Percentiles rank a stretch among this genome's conserved stretches.
Evolutionary conservation across 2,888 invertebrate species (phyloP).

Genomic region (Scaptomyza reducta): DNA sequence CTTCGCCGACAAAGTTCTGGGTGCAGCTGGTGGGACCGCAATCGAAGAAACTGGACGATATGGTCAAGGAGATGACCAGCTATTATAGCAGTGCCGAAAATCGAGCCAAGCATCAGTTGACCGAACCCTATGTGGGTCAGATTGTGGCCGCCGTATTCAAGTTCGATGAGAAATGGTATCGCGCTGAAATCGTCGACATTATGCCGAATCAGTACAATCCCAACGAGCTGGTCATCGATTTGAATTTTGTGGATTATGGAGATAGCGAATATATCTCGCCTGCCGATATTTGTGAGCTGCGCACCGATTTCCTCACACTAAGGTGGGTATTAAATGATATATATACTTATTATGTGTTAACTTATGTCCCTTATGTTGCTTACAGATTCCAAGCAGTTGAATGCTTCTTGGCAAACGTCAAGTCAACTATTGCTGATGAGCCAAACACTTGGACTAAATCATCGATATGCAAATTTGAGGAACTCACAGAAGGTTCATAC

Average conservation of each 20-base stretch:
- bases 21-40: slow-evolving; percentile 92
- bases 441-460: slow-evolving; percentile 87
- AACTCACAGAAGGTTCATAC: slow-evolving; percentile 87
- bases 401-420: slow-evolving; percentile 91
- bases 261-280: slow-evolving; percentile 89
- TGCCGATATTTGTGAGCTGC: slow-evolving; percentile 89
- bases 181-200: slow-evolving; percentile 87
- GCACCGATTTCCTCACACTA: slow-evolving; percentile 87
- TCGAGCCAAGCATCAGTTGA: slow-evolving; percentile 86
- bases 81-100: slow-evolving; percentile 90
- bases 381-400: slow-evolving; percentile 91
- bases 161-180: slow-evolving; percentile 91
- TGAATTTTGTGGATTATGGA: slow-evolving; percentile 95
- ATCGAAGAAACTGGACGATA: slow-evolving; percentile 90
- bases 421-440: slow-evolving; percentile 85
- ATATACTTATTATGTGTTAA: neutral
- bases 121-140: slow-evolving; percentile 88
- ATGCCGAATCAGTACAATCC: slow-evolving; percentile 87
- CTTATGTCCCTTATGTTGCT: neutral
- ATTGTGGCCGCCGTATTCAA: slow-evolving; percentile 93
- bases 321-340: slow-evolving; percentile 64
- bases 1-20: slow-evolving; percentile 93
- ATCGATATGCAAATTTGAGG: slow-evolving; percentile 88
- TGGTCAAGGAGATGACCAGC: slow-evolving; percentile 92
- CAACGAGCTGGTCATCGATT: slow-evolving; percentile 87